Percentiles rank a stretch among this genome's conserved stretches.
These are phyloP conservation scores for Syncerus caffer DNA, from an alignment of 2,797 vertebrate genomes.

Conservation along the genomic window DNA sequence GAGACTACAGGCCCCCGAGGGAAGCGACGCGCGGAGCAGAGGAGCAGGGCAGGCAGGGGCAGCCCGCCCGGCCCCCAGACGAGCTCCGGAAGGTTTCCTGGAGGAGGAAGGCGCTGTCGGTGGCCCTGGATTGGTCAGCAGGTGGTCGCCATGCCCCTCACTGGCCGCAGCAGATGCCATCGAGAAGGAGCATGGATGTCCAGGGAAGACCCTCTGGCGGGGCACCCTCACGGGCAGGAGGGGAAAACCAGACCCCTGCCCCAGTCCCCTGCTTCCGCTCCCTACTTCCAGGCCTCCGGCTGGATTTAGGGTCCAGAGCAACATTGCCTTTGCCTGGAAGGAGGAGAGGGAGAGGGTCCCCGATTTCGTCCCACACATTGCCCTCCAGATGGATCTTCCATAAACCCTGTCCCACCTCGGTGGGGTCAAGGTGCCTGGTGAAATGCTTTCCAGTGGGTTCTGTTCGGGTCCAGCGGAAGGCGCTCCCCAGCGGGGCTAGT, in stretches of 20 bases:
- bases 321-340: background rate
- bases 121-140: background rate
- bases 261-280: background rate
- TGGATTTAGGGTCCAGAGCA: no score
- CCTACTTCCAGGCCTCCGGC: background rate
- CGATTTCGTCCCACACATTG: background rate
- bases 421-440: background rate
- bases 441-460: background rate
- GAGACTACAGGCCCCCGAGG: background rate
- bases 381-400: background rate
- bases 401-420: background rate
- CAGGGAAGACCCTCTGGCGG: background rate
- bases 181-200: background rate
- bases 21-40: background rate
- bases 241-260: background rate
- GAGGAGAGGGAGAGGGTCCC: background rate
- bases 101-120: background rate
- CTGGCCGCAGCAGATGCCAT: rapidly evolving
- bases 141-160: rapidly evolving
- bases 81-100: background rate
- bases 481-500: rapidly evolving
- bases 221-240: rapidly evolving
- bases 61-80: rapidly evolving
- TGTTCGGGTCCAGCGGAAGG: background rate
- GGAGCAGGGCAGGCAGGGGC: background rate